These are phyloP conservation scores for Acanthurus tractus DNA, from an alignment of 2,797 vertebrate genomes.

Conservation along the genomic window DNA sequence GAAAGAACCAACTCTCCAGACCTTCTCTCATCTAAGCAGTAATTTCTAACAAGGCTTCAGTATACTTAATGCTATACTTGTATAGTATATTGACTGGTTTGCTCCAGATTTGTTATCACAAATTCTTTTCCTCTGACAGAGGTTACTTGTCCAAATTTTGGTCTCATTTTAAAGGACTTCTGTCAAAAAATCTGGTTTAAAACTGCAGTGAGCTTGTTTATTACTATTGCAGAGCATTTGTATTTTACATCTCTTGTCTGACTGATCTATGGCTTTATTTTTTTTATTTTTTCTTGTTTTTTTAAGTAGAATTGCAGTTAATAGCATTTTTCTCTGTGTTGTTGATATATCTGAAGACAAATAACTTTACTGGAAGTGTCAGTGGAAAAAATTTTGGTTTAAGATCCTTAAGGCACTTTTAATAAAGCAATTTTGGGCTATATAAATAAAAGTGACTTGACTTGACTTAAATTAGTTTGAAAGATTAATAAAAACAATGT, in stretches of 20 bases:
- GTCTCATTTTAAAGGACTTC: too few relatives aligned
- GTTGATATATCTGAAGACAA: neutral
- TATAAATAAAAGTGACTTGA: too few relatives aligned
- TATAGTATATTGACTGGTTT: neutral
- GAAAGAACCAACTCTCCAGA: neutral
- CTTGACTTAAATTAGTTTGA: too few relatives aligned
- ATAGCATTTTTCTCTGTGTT: neutral
- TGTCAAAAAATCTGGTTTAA: too few relatives aligned
- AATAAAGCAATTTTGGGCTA: too few relatives aligned
- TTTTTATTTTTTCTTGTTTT: neutral
- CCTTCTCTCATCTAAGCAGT: neutral
- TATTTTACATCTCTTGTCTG: neutral
- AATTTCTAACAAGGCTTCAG: neutral
- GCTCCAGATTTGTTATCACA: neutral
- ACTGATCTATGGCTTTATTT: neutral
- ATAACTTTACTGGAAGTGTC: neutral
- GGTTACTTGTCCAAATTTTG: neutral
- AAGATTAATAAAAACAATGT: neutral
- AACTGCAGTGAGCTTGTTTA: neutral
- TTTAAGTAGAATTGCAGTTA: neutral
- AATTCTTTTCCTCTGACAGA: neutral
- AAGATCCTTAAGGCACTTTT: too few relatives aligned
- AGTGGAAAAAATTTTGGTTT: neutral
- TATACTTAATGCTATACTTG: neutral
- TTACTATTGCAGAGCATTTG: neutral